These are phyloP conservation scores for Morone chrysops DNA, from an alignment of 2,113 vertebrate species.

Conservation along the genomic window DNA sequence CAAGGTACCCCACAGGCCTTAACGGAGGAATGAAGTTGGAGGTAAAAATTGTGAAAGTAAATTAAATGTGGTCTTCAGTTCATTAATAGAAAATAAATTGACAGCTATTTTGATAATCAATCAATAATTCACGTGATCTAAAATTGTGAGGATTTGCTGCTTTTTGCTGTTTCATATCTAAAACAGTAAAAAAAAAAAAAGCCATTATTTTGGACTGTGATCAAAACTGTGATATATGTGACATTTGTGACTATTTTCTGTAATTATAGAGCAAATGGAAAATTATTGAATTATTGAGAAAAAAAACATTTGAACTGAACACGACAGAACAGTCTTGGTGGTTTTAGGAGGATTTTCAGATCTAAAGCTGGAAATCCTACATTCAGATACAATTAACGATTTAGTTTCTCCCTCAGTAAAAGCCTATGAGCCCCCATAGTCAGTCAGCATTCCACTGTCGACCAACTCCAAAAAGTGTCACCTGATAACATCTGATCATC, in stretches of 20 bases:
- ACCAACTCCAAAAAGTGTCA: not conserved
- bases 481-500: not conserved
- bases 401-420: not conserved
- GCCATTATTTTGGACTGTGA: not conserved
- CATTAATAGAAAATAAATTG: not conserved
- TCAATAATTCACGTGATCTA: not conserved
- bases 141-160: not conserved
- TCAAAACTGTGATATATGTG: not conserved
- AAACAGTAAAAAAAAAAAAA: not conserved
- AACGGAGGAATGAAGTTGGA: no score
- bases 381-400: not conserved
- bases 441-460: not conserved
- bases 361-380: not conserved
- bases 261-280: not conserved
- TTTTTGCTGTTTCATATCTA: not conserved
- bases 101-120: not conserved
- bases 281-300: not conserved
- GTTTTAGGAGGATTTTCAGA: conserved; percentile 8
- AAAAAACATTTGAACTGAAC: not conserved
- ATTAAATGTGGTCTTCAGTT: not conserved
- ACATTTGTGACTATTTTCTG: no score
- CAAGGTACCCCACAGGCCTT: no score
- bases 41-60: no score
- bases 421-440: not conserved
- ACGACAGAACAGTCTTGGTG: not conserved